Evolutionary conservation across 2,797 vertebrate species (phyloP).

Genomic region (Mallotus villosus): DNA sequence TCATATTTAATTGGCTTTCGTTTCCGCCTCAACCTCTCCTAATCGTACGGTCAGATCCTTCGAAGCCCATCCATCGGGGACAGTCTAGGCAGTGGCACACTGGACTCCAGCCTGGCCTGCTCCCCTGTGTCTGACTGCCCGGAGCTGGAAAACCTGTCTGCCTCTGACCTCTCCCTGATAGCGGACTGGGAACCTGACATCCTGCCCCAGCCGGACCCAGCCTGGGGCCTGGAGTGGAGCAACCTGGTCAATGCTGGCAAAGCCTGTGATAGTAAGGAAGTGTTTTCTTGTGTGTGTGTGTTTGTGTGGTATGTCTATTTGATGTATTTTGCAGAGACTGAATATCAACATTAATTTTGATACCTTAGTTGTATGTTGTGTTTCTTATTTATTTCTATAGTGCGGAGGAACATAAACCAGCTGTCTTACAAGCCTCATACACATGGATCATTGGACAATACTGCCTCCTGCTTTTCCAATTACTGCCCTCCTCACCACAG

Average conservation of each 20-base stretch:
- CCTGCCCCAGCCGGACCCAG: conserved; percentile 66
- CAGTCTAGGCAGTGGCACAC: not conserved
- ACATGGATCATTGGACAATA: not conserved
- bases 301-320: not conserved
- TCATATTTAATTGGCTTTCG: not conserved
- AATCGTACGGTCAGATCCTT: not conserved
- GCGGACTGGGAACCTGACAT: conserved; percentile 54
- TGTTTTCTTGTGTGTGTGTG: not conserved
- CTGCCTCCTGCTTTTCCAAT: not conserved
- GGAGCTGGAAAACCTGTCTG: conserved; percentile 6
- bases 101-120: conserved; percentile 6
- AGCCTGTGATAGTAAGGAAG: conserved; percentile 71
- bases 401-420: not conserved
- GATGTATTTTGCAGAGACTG: not conserved
- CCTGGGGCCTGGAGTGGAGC: conserved; percentile 72
- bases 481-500: not conserved
- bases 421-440: not conserved
- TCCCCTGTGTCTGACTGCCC: conserved; percentile 18
- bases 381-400: not conserved
- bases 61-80: not conserved
- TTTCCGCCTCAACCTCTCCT: not conserved
- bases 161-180: conserved; percentile 25
- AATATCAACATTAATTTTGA: not conserved
- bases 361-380: not conserved
- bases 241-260: conserved; percentile 75